phyloP scores from a whole-genome alignment of 2,113 vertebrate species.

The Charadrius vociferus region DNA sequence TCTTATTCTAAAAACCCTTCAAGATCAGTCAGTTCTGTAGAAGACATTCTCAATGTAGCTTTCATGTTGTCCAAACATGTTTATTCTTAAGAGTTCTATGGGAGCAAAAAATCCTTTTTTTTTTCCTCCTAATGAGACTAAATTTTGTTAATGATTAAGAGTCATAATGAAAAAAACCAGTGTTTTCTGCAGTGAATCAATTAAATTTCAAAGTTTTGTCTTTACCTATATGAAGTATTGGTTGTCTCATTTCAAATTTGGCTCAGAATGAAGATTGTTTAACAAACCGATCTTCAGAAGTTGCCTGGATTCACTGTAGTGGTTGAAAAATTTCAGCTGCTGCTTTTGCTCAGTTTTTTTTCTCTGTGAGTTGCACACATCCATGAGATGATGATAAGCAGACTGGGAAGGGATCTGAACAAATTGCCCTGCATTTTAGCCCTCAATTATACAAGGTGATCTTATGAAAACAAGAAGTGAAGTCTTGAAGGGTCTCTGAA shows the following conservation, averaged over 20 bases:
- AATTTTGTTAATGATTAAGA: background rate
- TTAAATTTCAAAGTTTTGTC: background rate
- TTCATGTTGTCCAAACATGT: background rate
- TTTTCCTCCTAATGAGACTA: background rate
- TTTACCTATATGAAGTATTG: background rate
- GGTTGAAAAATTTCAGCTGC: background rate
- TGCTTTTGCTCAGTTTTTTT: background rate
- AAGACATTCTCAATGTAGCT: background rate
- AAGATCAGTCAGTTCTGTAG: background rate
- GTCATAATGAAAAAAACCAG: fast-evolving
- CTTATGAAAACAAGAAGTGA: conserved; percentile 65
- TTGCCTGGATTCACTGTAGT: background rate
- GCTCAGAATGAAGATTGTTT: background rate
- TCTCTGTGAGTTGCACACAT: background rate
- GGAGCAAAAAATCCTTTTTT: background rate
- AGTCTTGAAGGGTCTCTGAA: conserved; percentile 32
- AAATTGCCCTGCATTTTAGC: conserved; percentile 62
- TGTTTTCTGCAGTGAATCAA: background rate
- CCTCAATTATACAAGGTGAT: conserved; percentile 61
- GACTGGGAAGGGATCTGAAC: conserved; percentile 35
- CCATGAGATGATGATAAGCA: conserved; percentile 53
- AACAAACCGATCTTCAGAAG: background rate
- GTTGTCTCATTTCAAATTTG: background rate
- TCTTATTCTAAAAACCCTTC: background rate
- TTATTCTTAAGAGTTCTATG: background rate